Base-by-base conservation (phyloP, 2,797 vertebrate species). In the Hyperoplus lanceolatus region DNA sequence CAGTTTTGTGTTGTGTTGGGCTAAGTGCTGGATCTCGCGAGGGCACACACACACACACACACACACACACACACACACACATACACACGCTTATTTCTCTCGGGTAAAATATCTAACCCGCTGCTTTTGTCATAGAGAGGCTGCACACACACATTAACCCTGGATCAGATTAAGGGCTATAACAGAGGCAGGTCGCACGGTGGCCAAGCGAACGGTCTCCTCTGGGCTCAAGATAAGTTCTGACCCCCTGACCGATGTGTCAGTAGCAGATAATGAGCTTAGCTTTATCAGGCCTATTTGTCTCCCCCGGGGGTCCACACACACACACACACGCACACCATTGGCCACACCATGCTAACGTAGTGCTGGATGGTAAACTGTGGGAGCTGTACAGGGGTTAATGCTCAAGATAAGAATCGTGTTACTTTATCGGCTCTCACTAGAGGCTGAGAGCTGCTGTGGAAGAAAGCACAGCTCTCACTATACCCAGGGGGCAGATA, bases 201-300 rank as follows among this genome's bases (percentile, higher is more conserved):
- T 77, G 87, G 81, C 88, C 89, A 90, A 87, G 90, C 73, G 66
- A 68, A 80, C 50, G 29, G 45, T 84, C 82, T 87, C 85, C 83
- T 86, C 82, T 50, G 84, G 88, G 85, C 88, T 91, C 87, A 86
- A 29, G 91, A 90, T 92, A 89, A 89, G 84, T 70, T 74, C 82
- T 81, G 85, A 93, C 85, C 90, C 29, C 84, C 66, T 87, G 88
- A 87, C 90, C 81, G 14, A 64, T 15, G 69, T 88, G 89, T 90
- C 87, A 89, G 88, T 60, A 80, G 59, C 78, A 80, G 83, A 92
- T 92, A 92, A 92, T 93, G 83, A 93, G 90, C 87, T 90, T 87
- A 83, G 77, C 79, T 89, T 90, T 89, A 87, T 92, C 92, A 67
- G 77, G 38, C 76, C 66, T 64, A 69, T 92, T 80, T 75, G 83